phyloP scores from a whole-genome alignment of 2,113 vertebrate species.

The Ivindomyrus marchei region DNA sequence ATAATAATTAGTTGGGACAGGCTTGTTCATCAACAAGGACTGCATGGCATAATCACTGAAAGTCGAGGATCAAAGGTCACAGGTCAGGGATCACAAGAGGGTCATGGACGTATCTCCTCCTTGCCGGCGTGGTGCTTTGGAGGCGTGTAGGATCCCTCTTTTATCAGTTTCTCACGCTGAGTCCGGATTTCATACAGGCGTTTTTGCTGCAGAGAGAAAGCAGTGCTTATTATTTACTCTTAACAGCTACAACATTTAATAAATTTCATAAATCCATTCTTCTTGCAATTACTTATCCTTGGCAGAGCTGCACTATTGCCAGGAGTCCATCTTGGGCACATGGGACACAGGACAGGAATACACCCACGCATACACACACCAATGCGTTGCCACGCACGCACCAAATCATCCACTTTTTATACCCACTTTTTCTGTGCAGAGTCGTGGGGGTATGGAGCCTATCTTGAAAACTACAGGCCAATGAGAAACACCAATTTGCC shows the following conservation, averaged over 20 bases:
- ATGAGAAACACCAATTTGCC: not conserved
- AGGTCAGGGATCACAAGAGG: not conserved
- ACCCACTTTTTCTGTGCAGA: not conserved
- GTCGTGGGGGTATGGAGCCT: not conserved
- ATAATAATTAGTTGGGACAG: conserved; percentile 30
- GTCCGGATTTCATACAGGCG: conserved; percentile 57
- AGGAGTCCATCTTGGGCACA: not conserved
- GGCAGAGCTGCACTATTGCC: not conserved
- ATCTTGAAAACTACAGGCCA: not conserved
- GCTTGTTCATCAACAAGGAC: not conserved
- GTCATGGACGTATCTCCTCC: conserved; percentile 52
- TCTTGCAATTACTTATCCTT: not conserved
- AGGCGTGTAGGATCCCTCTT: conserved; percentile 74
- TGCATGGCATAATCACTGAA: not conserved
- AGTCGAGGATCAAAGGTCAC: not conserved
- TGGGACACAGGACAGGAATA: not conserved
- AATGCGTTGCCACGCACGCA: not conserved
- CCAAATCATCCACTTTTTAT: not conserved
- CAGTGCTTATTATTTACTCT: not conserved
- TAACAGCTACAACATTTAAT: not conserved
- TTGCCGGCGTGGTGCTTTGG: conserved; percentile 60
- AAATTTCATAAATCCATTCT: not conserved
- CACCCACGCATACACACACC: not conserved
- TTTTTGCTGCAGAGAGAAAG: conserved; percentile 47
- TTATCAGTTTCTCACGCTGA: conserved; percentile 76